Evolutionary conservation across 1,140 invertebrate genomes (phyloP).

Genomic region (Macrosteles quadrilineatus): DNA sequence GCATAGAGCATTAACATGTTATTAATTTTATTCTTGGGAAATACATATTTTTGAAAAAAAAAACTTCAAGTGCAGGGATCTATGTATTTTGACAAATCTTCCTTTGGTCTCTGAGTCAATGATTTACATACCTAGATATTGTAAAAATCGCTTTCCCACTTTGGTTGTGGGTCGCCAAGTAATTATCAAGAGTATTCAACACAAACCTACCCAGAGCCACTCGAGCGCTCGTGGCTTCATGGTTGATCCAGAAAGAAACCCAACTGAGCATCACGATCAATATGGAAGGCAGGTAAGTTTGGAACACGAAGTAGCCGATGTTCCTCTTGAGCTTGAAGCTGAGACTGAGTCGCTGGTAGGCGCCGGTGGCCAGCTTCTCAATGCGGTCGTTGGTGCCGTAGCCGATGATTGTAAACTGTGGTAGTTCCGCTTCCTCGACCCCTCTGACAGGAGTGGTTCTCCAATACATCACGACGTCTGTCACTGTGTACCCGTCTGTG

Average conservation of each 20-base stretch:
- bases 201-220: slow-evolving; percentile 68
- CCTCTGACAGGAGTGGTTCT: slow-evolving; percentile 82
- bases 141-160: too few relatives aligned
- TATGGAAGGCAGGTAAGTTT: slow-evolving; percentile 79
- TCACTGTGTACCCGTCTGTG: slow-evolving; percentile 95
- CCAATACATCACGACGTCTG: slow-evolving; percentile 98
- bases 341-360: slow-evolving; percentile 89
- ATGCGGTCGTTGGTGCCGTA: slow-evolving; percentile 92
- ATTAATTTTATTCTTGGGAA: too few relatives aligned
- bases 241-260: slow-evolving; percentile 89
- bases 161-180: too few relatives aligned
- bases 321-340: slow-evolving; percentile 75
- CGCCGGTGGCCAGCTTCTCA: slow-evolving; percentile 85
- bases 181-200: too few relatives aligned
- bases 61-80: too few relatives aligned
- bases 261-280: slow-evolving; percentile 85
- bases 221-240: slow-evolving; percentile 76
- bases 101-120: too few relatives aligned
- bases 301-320: slow-evolving; percentile 82
- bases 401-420: slow-evolving; percentile 93
- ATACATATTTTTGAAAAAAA: too few relatives aligned
- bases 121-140: too few relatives aligned
- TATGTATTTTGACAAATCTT: too few relatives aligned
- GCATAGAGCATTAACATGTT: too few relatives aligned
- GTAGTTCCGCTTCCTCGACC: slow-evolving; percentile 90